Percentiles rank a stretch among this genome's conserved stretches.
Evolutionary conservation across 1,140 invertebrate species (phyloP).

Genomic region (Heliconius eleuchia): DNA sequence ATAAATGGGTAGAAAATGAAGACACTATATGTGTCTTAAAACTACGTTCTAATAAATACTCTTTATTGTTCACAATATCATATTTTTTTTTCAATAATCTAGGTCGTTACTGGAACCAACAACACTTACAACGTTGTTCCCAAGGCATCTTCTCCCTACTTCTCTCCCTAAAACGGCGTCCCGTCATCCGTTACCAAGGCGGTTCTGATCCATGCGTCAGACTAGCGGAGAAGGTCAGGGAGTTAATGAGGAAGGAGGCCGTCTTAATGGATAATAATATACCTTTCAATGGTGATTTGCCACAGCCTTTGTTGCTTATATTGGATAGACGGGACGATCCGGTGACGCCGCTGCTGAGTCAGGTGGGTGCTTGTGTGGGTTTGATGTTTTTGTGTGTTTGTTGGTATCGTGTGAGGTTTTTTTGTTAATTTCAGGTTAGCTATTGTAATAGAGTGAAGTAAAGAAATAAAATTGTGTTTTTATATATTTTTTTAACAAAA

Average conservation of each 20-base stretch:
- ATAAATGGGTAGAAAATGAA: no score
- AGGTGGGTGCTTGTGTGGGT: conserved; percentile 74
- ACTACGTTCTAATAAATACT: no score
- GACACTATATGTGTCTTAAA: no score
- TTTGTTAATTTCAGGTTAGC: neutral
- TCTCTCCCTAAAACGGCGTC: conserved; percentile 95
- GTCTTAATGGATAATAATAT: conserved; percentile 87
- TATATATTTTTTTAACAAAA: no score
- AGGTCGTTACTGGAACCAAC: conserved; percentile 89
- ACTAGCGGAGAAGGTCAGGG: conserved; percentile 92
- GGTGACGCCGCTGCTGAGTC: conserved; percentile 97
- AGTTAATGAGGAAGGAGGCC: conserved; percentile 93
- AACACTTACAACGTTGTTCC: conserved; percentile 87
- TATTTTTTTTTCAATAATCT: conserved; percentile 36
- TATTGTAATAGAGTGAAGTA: no score
- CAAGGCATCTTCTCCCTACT: conserved; percentile 93
- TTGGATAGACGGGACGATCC: conserved; percentile 96
- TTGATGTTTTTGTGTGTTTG: neutral
- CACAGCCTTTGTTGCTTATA: conserved; percentile 90
- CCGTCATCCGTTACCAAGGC: conserved; percentile 95
- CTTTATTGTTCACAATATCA: no score
- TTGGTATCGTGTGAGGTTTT: neutral
- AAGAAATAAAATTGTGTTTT: no score
- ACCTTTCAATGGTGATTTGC: conserved; percentile 87
- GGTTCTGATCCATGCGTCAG: conserved; percentile 93